phyloP scores from a whole-genome alignment of 1,140 invertebrate species.

The Anoplophora glabripennis region DNA sequence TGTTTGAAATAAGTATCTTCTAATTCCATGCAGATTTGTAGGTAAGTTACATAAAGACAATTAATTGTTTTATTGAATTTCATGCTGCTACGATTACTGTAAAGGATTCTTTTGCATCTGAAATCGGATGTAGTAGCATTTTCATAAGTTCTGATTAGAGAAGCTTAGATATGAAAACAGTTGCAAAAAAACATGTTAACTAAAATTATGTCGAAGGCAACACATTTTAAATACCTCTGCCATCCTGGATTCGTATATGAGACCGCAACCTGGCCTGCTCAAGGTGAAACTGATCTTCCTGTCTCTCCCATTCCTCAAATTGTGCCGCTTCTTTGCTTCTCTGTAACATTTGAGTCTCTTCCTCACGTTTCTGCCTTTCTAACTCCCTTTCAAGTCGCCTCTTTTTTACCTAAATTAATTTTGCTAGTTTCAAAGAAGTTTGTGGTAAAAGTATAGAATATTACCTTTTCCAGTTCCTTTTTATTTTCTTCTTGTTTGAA shows the following conservation, averaged over 20 bases:
- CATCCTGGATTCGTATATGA: conserved; percentile 93
- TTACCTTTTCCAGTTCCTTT: conserved; percentile 79
- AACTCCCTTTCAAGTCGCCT: conserved; percentile 83
- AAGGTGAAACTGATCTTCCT: conserved; percentile 92
- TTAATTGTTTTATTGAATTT: too few species aligned
- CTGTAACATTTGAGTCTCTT: conserved; percentile 84
- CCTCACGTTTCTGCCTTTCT: conserved; percentile 85
- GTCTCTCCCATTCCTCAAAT: conserved; percentile 90
- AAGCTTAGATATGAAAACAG: too few species aligned
- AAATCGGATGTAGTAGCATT: too few species aligned
- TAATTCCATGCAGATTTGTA: too few species aligned
- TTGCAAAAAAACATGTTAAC: too few species aligned
- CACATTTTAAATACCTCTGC: conserved; percentile 60
- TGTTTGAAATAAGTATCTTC: too few species aligned
- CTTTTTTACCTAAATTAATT: conserved; percentile 72
- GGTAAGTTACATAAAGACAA: too few species aligned
- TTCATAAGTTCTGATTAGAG: too few species aligned
- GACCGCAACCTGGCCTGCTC: conserved; percentile 87
- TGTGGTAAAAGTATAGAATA: neutral
- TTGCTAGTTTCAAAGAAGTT: too few species aligned
- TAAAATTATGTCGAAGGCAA: too few species aligned
- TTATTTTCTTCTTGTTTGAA: conserved; percentile 90
- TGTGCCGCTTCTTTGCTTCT: conserved; percentile 93
- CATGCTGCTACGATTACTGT: too few species aligned
- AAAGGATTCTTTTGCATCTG: too few species aligned